Percentiles rank a stretch among this genome's conserved stretches.
phyloP scores from a whole-genome alignment of 2,113 vertebrate species.

The Poeciliopsis prolifica region DNA sequence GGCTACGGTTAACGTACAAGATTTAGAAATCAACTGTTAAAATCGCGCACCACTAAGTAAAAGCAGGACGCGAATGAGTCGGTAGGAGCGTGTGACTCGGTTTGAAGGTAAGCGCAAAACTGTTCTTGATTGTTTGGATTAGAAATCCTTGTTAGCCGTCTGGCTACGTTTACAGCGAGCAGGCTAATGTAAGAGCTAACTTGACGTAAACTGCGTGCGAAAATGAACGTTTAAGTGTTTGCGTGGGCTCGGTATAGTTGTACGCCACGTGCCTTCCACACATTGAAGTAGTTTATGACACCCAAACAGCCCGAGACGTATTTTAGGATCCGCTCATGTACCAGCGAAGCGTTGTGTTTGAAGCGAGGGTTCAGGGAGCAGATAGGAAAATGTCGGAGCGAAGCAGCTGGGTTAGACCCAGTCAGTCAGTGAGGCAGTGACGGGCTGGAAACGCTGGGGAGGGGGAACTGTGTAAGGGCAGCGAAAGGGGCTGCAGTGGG shows the following conservation, averaged over 20 bases:
- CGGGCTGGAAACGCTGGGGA: constrained; percentile 57
- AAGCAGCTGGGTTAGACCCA: constrained; percentile 46
- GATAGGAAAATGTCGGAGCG: constrained; percentile 64
- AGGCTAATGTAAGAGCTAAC: constrained; percentile 69
- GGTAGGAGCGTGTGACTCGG: constrained; percentile 43
- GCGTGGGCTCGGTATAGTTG: constrained; percentile 57
- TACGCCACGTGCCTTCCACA: constrained; percentile 69
- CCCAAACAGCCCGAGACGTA: not conserved
- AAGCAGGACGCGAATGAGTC: constrained; percentile 48
- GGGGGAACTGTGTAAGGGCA: constrained; percentile 64
- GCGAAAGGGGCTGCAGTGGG: constrained; percentile 70
- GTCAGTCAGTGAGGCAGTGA: constrained; percentile 31
- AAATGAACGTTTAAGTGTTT: constrained; percentile 67
- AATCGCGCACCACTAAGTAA: constrained; percentile 35
- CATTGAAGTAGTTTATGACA: constrained; percentile 21
- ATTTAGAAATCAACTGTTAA: constrained; percentile 59
- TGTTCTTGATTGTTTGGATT: constrained; percentile 5
- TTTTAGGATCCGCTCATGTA: not conserved
- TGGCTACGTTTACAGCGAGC: constrained; percentile 55
- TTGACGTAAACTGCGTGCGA: constrained; percentile 71
- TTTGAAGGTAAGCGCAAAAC: constrained; percentile 71
- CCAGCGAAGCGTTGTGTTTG: not conserved
- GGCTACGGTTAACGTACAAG: constrained; percentile 68
- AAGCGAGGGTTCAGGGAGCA: constrained; percentile 17
- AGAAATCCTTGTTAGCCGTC: constrained; percentile 62